Evolutionary conservation across 2,797 vertebrate genomes (phyloP), one percentile per base, ranked within the genome.

Genomic region (Rhodeus uyekii): DNA sequence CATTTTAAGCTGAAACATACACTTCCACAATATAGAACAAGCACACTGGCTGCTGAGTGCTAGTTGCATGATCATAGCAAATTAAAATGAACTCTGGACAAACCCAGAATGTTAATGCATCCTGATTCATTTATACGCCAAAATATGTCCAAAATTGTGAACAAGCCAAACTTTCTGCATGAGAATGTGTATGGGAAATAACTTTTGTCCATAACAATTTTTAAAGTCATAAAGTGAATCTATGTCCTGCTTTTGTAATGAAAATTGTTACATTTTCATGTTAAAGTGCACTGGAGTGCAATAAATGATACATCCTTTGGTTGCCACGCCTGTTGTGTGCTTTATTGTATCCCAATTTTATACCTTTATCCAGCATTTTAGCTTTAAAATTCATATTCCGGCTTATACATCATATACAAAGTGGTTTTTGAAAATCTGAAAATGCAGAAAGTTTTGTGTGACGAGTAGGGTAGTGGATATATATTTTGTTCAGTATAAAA

Each of bases 171-270:
- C n/a, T n/a, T 65, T 79, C 42, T 67, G 84, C 84, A 85, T 84
- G 82, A 80, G 76, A 80, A 78, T 79, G 72, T 76, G 39, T 64
- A 58, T 79, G 53, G 50, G 39, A 78, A 84, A 82, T 48, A 68
- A 72, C 58, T 76, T 83, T 77, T 82, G 46, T 64, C 44, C 63
- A 83, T 44, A 50, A 72, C 4, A 58, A 83, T 83, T 78, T 81
- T 53, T 69, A 80, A 76, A 76, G 76, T 48, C 60, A 48, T 50
- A 53, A 74, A 55, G 42, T 79, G 75, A 83, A 87, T 71, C 73
- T 29, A 39, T 80, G 64, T 75, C 53, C 80, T 75, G 78, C 65
- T 80, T 84, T 87, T 87, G 77, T 87, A 86, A 81, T 76, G 76
- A 68, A 75, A 71, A 84, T 74, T 16, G 39, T 76, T 67, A 36